These are phyloP conservation scores for Alectura lathami DNA, from an alignment of 2,113 vertebrate species.

Conservation along the genomic window DNA sequence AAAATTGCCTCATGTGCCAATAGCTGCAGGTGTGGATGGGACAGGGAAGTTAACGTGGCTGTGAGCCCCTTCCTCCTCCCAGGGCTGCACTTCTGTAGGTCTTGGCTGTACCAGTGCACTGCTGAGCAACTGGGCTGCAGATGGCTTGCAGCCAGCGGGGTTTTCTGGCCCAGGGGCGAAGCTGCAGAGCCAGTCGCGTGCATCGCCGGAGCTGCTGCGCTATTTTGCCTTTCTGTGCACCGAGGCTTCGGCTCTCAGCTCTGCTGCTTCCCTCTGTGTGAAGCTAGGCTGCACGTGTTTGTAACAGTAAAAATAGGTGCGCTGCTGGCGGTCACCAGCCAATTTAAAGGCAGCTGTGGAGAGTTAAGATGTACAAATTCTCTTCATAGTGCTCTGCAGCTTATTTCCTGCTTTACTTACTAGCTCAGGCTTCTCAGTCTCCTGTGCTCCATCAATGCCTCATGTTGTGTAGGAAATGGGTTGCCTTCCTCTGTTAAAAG, in stretches of 20 bases:
- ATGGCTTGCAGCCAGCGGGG: no score
- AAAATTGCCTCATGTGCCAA: neutral
- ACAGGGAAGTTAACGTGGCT: neutral
- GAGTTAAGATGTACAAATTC: neutral
- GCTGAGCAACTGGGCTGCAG: no score
- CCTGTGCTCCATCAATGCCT: neutral
- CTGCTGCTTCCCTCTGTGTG: neutral
- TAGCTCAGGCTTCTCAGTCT: neutral
- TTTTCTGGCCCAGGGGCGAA: neutral
- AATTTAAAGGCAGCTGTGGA: neutral
- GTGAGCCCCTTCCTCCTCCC: neutral
- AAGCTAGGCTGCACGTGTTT: neutral
- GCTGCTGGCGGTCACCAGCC: neutral
- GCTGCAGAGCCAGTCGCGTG: neutral
- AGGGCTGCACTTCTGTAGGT: neutral
- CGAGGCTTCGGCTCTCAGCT: neutral
- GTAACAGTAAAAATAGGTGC: neutral
- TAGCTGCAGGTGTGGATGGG: neutral
- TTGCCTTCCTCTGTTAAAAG: neutral
- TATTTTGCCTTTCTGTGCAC: neutral
- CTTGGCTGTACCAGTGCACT: no score
- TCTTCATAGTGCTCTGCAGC: neutral
- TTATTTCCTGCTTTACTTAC: constrained; percentile 15
- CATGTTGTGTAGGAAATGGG: neutral
- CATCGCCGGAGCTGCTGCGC: rapidly evolving